A percentile compares a stretch with the other conserved stretches of the same genome.
These are phyloP conservation scores for Anas georgica DNA, from an alignment of 2,797 vertebrate genomes.

Conservation along the genomic window DNA sequence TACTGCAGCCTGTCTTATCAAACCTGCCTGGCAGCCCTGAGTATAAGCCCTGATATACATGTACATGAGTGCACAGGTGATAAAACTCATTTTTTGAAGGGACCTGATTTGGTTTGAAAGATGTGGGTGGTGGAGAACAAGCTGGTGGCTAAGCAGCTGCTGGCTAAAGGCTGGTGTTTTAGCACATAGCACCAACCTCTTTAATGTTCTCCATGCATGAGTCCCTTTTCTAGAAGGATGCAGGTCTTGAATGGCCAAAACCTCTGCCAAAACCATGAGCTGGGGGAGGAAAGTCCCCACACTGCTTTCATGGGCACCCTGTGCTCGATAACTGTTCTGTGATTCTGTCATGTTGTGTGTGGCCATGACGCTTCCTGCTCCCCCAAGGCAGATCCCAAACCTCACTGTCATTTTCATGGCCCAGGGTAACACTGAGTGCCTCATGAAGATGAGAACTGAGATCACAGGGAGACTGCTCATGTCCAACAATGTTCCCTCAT, in stretches of 20 bases:
- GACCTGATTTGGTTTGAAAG: neutral
- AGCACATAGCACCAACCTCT: accelerated
- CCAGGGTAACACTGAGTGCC: too few species aligned
- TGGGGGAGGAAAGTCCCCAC: neutral
- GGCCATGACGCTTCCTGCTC: neutral
- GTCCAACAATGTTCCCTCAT: neutral
- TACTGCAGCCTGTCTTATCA: neutral
- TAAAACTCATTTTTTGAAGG: neutral
- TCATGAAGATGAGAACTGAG: neutral
- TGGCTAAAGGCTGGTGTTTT: accelerated
- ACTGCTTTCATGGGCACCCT: neutral
- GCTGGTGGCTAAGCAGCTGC: neutral
- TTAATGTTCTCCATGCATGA: accelerated
- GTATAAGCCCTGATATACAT: neutral
- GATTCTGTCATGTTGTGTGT: too few species aligned
- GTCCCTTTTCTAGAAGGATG: neutral
- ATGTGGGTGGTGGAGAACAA: neutral
- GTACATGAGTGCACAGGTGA: accelerated
- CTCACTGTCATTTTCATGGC: accelerated
- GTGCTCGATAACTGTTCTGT: too few species aligned
- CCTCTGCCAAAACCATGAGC: accelerated
- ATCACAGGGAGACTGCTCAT: neutral
- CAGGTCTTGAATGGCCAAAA: neutral
- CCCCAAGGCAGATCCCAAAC: accelerated
- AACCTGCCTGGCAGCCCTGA: neutral